A percentile compares a stretch with the other conserved stretches of the same genome.
These are phyloP conservation scores for Oreochromis aureus DNA, from an alignment of 2,113 vertebrate genomes.

Conservation along the genomic window DNA sequence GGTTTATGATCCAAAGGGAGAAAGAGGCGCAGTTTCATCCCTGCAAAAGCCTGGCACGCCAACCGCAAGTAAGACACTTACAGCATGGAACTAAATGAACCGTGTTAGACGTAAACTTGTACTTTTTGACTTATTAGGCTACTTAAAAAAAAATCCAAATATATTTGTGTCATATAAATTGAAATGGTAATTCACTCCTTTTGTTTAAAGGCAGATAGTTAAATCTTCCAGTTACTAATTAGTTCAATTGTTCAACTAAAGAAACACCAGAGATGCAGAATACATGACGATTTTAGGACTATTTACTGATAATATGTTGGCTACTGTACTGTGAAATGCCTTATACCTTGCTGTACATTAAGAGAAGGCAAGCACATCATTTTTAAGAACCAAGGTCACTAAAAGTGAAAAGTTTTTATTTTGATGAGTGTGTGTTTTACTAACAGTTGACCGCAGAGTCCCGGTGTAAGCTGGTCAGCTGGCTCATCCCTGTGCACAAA, in stretches of 20 bases:
- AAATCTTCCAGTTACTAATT: background rate
- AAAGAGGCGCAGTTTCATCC: slow-evolving; percentile 79
- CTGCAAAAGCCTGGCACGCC: slow-evolving; percentile 74
- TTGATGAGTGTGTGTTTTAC: background rate
- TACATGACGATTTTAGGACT: background rate
- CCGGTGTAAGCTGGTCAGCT: slow-evolving; percentile 88
- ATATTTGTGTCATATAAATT: background rate
- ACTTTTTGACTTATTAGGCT: background rate
- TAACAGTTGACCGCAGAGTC: slow-evolving; percentile 84
- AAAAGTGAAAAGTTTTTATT: background rate
- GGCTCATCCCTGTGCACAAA: slow-evolving; percentile 86
- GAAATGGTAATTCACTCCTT: background rate
- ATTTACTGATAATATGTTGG: background rate
- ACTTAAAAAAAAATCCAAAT: background rate
- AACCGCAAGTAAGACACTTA: slow-evolving; percentile 80
- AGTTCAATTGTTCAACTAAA: background rate
- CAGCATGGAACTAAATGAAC: background rate
- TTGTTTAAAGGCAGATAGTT: background rate
- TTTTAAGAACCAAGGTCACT: background rate
- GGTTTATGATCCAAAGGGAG: slow-evolving; percentile 77
- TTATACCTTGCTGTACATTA: background rate
- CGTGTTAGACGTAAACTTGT: background rate
- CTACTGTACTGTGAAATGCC: background rate
- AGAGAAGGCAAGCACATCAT: background rate
- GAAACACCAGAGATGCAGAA: background rate